These are phyloP conservation scores for Gobionotothen gibberifrons DNA, from an alignment of 2,797 vertebrate species.

Conservation along the genomic window DNA sequence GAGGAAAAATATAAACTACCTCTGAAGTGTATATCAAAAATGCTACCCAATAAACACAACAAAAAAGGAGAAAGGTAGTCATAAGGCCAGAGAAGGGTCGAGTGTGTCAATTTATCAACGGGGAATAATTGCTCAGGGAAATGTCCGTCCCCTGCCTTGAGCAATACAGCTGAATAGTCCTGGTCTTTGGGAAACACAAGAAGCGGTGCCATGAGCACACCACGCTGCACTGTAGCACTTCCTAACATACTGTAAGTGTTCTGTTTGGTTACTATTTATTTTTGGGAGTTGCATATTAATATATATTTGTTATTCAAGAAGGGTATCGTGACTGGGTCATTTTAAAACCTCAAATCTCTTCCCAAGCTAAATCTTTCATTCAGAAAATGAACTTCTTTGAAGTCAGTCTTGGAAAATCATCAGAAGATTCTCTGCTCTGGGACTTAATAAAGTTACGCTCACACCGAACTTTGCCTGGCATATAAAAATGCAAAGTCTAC, in stretches of 20 bases:
- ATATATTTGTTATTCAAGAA: background rate
- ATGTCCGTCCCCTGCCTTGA: too few species aligned
- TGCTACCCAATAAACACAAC: too few species aligned
- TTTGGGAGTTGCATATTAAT: constrained; percentile 17
- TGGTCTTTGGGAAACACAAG: too few species aligned
- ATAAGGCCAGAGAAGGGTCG: too few species aligned
- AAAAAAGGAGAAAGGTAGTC: too few species aligned
- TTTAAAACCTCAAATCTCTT: background rate
- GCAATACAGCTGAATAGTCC: too few species aligned
- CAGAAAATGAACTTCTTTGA: constrained; percentile 20
- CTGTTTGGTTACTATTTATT: constrained; percentile 7
- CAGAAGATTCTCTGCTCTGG: constrained; percentile 63
- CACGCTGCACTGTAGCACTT: background rate
- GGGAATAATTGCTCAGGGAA: too few species aligned
- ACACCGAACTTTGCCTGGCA: constrained; percentile 70
- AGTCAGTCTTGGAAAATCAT: constrained; percentile 70
- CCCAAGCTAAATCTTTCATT: constrained; percentile 23
- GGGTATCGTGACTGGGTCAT: background rate
- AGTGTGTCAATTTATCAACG: too few species aligned
- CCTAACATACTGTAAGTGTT: background rate
- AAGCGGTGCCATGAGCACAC: too few species aligned
- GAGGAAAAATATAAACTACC: too few species aligned
- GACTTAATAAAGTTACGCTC: constrained; percentile 68
- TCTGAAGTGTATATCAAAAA: too few species aligned
- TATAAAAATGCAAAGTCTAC: constrained; percentile 76